Base-by-base conservation (phyloP, 2,797 vertebrate species). In the Bovichtus variegatus region DNA sequence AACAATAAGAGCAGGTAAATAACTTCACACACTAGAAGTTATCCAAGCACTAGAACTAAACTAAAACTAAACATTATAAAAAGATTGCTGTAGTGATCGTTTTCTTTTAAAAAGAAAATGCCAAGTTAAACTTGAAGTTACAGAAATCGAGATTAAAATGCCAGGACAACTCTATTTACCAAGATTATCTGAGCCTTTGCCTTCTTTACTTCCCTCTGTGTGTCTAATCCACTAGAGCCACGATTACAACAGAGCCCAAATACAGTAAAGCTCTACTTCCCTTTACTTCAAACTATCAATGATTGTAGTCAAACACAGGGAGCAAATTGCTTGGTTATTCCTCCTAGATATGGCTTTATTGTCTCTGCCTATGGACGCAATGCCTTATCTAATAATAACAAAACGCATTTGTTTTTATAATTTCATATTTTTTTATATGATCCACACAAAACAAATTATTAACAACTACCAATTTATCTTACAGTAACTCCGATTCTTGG, bases 271-370 rank as follows among this genome's bases (percentile, higher is more conserved):
- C 40, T 43, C 19, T 19, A 9, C 21, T 74, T 49, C 19, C 3
- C 13, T 49, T 69, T 53, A 64, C 36, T 58, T 23, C 64, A 57
- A 59, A n/a, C 16, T 61, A 21, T 38, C 64, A 75, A 10, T 58
- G 63, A 74, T 50, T 75, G 46, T 58, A 53, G 53, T 34, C 46
- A 54, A 71, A 71, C 29, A 68, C 54, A 73, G 51, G 18, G 19
- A 71, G 25, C 31, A 71, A 55, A 67, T 19, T 73, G 31, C 9
- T 59, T 41, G 8, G 1, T 29, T 49, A 43, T 57, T 49, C n/a
- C 15, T 58, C 49, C 7, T 19, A 21, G 23, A 66, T n/a, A 8
- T 27, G 18, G 13, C 9, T 74, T 68, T 31, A 25, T 23, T 81
- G 5, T 41, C n/a, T 72, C 43, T 71, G 57, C 10, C 40, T 18